phyloP scores from a whole-genome alignment of 2,797 vertebrate genomes.

The Neopelma chrysocephalum region DNA sequence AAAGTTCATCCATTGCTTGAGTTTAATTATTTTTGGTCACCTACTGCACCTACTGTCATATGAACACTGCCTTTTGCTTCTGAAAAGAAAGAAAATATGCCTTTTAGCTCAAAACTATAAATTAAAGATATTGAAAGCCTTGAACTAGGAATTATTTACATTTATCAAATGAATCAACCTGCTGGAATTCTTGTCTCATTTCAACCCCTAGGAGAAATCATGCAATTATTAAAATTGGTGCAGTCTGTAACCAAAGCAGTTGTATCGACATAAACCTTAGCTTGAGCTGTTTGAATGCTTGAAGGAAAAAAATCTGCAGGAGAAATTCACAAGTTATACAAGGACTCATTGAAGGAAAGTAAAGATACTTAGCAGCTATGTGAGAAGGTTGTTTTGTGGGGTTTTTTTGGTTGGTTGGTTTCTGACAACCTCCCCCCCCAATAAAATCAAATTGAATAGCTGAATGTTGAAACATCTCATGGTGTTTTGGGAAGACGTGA shows the following conservation, averaged over 20 bases:
- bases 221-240: background rate
- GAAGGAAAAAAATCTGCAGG: background rate
- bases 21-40: background rate
- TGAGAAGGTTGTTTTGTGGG: background rate
- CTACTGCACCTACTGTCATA: background rate
- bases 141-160: background rate
- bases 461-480: background rate
- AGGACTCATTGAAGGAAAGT: background rate
- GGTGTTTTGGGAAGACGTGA: background rate
- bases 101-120: constrained; percentile 8
- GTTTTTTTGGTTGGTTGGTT: background rate
- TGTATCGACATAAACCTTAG: background rate
- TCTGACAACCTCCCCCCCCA: no score
- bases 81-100: background rate
- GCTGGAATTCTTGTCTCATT: background rate
- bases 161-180: constrained; percentile 4
- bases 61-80: background rate
- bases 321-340: background rate
- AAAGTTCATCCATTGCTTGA: background rate
- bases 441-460: background rate
- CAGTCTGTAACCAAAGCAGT: background rate
- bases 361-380: background rate
- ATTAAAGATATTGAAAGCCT: background rate
- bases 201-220: constrained; percentile 1
- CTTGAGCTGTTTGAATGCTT: background rate